Base-by-base conservation (phyloP, 1,140 invertebrate genomes). In the Antheraea mylitta region DNA sequence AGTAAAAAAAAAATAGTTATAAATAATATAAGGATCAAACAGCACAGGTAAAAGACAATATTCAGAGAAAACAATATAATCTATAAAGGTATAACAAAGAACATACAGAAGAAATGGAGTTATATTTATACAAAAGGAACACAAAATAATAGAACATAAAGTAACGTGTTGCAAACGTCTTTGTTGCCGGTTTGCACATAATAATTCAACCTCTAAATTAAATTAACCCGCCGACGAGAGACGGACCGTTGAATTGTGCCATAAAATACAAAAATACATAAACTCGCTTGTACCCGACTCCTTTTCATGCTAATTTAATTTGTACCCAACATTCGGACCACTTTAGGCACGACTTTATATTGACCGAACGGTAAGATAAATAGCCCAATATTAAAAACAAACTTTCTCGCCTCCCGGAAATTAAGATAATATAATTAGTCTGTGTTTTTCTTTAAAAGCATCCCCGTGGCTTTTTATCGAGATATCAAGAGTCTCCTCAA, bases 291-390 rank as follows among this genome's bases (percentile, higher is more conserved):
- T 70, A 36, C 58, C 18, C 58, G 64, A 72, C 68, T 69, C 74
- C 68, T 70, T 75, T 70, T 70, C 68, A 72, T 72, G 74, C 66
- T 75, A 75, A 75, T 75, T 75, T 70, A 69, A 75, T 72, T 75
- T 75, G 74, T 71, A 66, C 22, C 68, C 66, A 53, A 63, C 66
- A 19, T 62, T 53, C 63, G 38, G 66, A 66, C 64, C 72, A 74
- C 64, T 74, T 73, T 73, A 30, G 68, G 66, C 63, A 64, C 30
- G 66, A 72, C 70, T 72, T 68, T 72, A 68, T 68, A 68, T 66
- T 63, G 42, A 64, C 58, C 36, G 48, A 63, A 68, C 58, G 65
- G 19, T 18, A 22, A 61, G 11, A 61, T 61, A 61, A 22, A 61
- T 61, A 61, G 59, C 18, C 30, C 11, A 61, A 22, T 22, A 22